Conservation (phyloP, 53 echinoderm and acorn worm genomes). For the Temnopleurus reevesii region DNA sequence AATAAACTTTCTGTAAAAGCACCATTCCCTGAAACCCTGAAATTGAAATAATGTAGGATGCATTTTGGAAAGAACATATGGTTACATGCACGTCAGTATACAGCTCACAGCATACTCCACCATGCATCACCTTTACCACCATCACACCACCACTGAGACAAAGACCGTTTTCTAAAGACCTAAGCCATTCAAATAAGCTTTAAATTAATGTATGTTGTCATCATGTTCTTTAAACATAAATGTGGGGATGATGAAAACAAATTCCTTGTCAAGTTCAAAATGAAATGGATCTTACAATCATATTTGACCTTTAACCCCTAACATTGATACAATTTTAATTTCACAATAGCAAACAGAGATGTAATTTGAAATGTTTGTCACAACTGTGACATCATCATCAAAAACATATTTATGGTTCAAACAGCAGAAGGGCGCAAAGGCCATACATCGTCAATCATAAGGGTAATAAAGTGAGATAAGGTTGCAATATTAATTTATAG, state of each 20-base stretch:
- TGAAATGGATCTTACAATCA: not conserved
- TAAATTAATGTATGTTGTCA: too few species aligned
- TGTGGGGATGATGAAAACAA: too few species aligned
- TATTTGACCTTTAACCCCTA: not conserved
- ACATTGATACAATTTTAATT: not conserved
- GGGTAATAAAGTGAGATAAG: not conserved
- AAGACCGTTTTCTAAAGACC: too few species aligned
- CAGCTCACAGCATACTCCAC: conserved; percentile 20
- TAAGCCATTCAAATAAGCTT: too few species aligned
- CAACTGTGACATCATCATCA: not conserved
- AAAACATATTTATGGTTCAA: not conserved
- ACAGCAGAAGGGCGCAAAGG: not conserved
- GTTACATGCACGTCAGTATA: not conserved
- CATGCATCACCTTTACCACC: not conserved
- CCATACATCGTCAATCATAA: not conserved
- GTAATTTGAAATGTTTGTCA: not conserved
- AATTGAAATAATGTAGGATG: not conserved
- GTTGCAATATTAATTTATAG: not conserved
- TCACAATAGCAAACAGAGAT: not conserved
- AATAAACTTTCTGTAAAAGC: not conserved
- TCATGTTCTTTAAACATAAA: too few species aligned
- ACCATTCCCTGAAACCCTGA: not conserved
- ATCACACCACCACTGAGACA: not conserved
- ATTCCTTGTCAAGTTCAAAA: not conserved
- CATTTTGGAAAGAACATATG: conserved; percentile 19